Evolutionary conservation across 2,113 vertebrate genomes (phyloP), one percentile per base, ranked within the genome.

Genomic region (Corvus hawaiiensis): DNA sequence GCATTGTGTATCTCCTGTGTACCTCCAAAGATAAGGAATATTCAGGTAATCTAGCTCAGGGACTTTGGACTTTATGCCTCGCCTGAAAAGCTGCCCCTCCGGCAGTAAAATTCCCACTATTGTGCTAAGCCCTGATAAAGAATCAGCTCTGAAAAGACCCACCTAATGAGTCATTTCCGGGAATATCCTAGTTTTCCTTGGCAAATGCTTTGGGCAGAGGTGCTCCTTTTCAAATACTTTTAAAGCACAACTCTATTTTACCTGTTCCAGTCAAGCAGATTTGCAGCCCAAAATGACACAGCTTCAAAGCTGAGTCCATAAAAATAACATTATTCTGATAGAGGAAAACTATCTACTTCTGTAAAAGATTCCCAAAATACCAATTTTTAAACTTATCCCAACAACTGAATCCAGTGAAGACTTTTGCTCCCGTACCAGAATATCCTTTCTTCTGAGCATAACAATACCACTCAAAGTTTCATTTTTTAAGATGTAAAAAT

Each of bases 131-230:
- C 33, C 80, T 76, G 88, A 96, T 95, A 95, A 84, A 91, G 46
- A 91, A 91, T 63, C 63, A 51, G 87, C 35, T 79, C 72, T 76
- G 67, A 86, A 87, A 56, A 87, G 83, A 85, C 24, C 54, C 72
- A 94, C 75, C 73, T 95, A 83, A 86, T 93, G 92, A 96, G 79
- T 95, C 46, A 96, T 58, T 94, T 96, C 90, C 30, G 10, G 80
- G 46, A 95, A 93, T 72, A 93, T 64, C 76, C 68, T 86, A 2
- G 43, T 88, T 89, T 90, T 66, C 64, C 87, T 63, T 58, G 48
- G 44, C 41, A 92, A 89, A 89, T 88, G 49, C 24, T 72, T 46
- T 1, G 13, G n/a, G 56, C 58, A 94, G 52, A 89, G 23, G 37
- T 59, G 27, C 17, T 90, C 20, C 48, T 84, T 75, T 41, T 35